Percentiles rank a stretch among this genome's conserved stretches.
Evolutionary conservation across 2,113 vertebrate species (phyloP).

Genomic region (Ctenodactylus gundi): DNA sequence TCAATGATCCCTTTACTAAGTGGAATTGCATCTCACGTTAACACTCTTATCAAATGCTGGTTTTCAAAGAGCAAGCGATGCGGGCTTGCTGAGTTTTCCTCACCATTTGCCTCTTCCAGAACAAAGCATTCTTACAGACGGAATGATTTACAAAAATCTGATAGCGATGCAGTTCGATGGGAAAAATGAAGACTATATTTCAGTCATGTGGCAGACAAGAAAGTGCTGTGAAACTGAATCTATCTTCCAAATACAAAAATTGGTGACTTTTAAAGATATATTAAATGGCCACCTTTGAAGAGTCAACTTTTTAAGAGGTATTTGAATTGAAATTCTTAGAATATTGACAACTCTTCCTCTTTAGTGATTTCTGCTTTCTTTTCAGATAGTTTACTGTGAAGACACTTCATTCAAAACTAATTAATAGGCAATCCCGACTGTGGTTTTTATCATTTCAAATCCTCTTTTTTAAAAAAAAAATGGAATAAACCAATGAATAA

Average conservation of each 20-base stretch:
- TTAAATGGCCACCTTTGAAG: slow-evolving; percentile 29
- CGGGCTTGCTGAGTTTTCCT: slow-evolving; percentile 79
- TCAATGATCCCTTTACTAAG: slow-evolving; percentile 66
- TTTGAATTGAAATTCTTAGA: slow-evolving; percentile 50
- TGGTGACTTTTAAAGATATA: slow-evolving; percentile 24
- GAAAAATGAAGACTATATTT: slow-evolving; percentile 82
- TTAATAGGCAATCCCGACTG: not conserved
- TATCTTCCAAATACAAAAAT: slow-evolving; percentile 49
- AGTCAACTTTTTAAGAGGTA: slow-evolving; percentile 7
- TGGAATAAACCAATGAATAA: not conserved
- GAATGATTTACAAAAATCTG: slow-evolving; percentile 82
- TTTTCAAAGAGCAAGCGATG: slow-evolving; percentile 75
- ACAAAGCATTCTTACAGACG: slow-evolving; percentile 81
- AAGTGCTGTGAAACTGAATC: slow-evolving; percentile 75
- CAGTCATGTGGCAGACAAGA: slow-evolving; percentile 74
- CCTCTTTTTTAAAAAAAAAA: not conserved
- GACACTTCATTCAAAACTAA: slow-evolving; percentile 18
- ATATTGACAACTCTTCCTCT: not conserved
- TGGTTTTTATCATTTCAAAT: not conserved
- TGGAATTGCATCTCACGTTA: slow-evolving; percentile 61
- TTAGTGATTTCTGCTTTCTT: not conserved
- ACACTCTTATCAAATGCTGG: slow-evolving; percentile 58
- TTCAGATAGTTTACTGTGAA: slow-evolving; percentile 12
- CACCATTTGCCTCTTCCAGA: slow-evolving; percentile 82
- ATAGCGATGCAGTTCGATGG: slow-evolving; percentile 78